Base-by-base conservation (phyloP, 2,113 vertebrate genomes). In the Petrocephalus zakoni region DNA sequence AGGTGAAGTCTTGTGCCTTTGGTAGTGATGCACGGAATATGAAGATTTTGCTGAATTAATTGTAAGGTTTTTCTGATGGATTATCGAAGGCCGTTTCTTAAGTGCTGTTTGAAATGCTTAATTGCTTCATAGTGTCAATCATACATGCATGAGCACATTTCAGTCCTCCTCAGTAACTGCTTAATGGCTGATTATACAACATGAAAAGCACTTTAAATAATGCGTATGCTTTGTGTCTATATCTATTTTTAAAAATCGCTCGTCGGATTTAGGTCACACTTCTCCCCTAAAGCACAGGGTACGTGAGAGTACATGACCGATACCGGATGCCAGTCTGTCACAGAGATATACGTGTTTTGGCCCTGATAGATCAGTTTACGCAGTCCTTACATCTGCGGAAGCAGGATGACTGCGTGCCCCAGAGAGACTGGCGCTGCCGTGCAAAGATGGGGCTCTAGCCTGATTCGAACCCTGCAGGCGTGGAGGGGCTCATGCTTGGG, bases 381-480 rank as follows among this genome's bases (percentile, higher is more conserved):
- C 47, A n/a, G 42, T 84, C 10, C 47, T 49, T 84, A 5, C 90
- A 92, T 93, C 93, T 92, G 93, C 91, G 91, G 93, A 88, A 92
- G 90, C 90, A 90, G 87, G 61, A 81, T 46, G 22, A 8, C 46
- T 6, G 82, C 47, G 21, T 2, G n/a, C 10, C 2, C 19, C 19
- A 84, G 82, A 52, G 46, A 6, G 22, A 49, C 21, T 22, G 22
- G 47, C 52, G 47, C 82, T 84, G 47, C 25, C n/a, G 51, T 47
- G 82, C 22, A 49, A 19, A 84, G 22, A 51, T 25, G 22, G 42
- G 82, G 82, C 82, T 51, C 15, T 81, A 34, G 7, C 75, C 29
- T 81, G 13, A 46, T 46, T 37, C 34, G 15, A 81, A 19, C 75
- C 37, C 75, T 81, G 37, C 15, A 81, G 34, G n/a, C n/a, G n/a